Evolutionary conservation across 2,797 vertebrate species (phyloP).

Genomic region (Lacerta viridis): DNA sequence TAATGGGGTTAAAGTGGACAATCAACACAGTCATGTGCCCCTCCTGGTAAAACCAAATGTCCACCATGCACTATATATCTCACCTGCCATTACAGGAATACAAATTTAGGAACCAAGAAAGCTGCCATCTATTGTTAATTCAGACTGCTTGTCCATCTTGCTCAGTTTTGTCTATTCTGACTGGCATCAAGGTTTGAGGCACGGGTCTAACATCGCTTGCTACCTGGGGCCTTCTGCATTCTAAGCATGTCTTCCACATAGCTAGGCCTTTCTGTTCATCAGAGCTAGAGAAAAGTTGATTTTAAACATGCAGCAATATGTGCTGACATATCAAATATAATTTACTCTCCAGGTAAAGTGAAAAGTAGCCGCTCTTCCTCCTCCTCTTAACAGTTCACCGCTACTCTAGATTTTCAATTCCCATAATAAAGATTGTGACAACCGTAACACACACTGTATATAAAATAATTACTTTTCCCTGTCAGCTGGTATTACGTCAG

Average conservation of each 20-base stretch:
- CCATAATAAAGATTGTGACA: conserved; percentile 68
- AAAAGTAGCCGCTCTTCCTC: conserved; percentile 38
- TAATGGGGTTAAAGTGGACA: background rate
- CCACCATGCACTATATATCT: background rate
- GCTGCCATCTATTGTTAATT: too few species aligned
- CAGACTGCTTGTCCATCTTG: background rate
- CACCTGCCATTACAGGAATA: background rate
- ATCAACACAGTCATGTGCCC: background rate
- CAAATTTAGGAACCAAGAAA: background rate
- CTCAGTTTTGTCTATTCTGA: background rate
- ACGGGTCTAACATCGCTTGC: background rate
- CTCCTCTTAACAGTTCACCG: conserved; percentile 57
- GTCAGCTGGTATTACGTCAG: conserved; percentile 64
- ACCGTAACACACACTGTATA: conserved; percentile 27
- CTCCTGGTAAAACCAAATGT: background rate
- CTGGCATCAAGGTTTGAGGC: background rate
- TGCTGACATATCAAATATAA: conserved; percentile 14
- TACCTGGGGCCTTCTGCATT: background rate
- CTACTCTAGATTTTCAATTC: conserved; percentile 65
- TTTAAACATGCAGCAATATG: conserved; percentile 3
- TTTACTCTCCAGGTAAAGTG: conserved; percentile 64
- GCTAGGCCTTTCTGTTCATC: background rate
- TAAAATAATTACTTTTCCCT: conserved; percentile 58
- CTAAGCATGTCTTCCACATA: background rate
- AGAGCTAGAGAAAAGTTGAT: background rate